A percentile compares a stretch with the other conserved stretches of the same genome.
These are phyloP conservation scores for Protaetia brevitarsis DNA, from an alignment of 1,140 invertebrate genomes.

Conservation along the genomic window DNA sequence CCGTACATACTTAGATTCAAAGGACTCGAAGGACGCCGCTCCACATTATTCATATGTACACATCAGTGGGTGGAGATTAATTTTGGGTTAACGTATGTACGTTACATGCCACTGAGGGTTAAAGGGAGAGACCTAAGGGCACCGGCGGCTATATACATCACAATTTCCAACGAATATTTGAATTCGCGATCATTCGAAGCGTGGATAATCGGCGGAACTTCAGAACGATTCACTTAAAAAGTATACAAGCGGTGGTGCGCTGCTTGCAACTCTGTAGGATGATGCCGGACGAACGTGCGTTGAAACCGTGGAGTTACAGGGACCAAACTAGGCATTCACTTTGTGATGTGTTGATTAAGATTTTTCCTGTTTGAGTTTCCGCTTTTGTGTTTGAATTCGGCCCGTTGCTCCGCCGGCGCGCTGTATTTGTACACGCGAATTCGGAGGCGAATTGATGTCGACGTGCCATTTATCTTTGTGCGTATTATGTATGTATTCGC, in stretches of 20 bases:
- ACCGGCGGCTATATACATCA: background rate
- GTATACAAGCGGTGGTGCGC: no score
- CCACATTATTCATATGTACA: background rate
- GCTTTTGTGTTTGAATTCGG: background rate
- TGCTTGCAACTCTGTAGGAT: no score
- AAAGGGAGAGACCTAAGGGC: background rate
- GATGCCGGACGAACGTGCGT: no score
- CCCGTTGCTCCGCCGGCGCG: background rate
- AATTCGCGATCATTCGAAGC: background rate
- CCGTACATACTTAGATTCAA: background rate
- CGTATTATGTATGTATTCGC: no score
- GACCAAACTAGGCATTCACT: background rate
- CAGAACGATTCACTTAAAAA: background rate
- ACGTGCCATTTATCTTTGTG: no score
- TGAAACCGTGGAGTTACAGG: background rate
- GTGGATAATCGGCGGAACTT: background rate
- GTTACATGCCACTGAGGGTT: no score
- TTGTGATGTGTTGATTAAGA: slow-evolving; percentile 6
- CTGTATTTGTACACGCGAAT: no score
- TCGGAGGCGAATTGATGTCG: no score
- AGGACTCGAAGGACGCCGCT: no score
- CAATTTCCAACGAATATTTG: background rate
- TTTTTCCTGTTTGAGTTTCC: slow-evolving; percentile 6
- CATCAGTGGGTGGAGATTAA: background rate
- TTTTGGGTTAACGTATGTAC: background rate